phyloP scores from a whole-genome alignment of 2,888 invertebrate species.

The Dynastes tityus region DNA sequence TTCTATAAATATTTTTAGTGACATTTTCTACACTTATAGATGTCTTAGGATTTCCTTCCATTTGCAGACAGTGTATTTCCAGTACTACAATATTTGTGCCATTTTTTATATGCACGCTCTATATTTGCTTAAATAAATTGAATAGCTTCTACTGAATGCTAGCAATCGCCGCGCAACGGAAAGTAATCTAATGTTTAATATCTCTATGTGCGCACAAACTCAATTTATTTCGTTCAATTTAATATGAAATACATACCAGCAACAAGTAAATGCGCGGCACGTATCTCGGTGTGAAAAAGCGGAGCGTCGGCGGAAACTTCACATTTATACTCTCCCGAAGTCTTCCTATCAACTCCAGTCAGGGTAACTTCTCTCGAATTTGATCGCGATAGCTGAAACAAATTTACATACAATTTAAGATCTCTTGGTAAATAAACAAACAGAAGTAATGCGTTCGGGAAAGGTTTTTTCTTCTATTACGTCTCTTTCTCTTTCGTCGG shows the following conservation, averaged over 20 bases:
- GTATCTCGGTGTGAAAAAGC: constrained; percentile 74
- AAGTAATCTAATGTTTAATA: too few species aligned
- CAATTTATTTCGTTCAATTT: background rate
- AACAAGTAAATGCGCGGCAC: constrained; percentile 73
- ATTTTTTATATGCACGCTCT: too few species aligned
- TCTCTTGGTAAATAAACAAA: constrained; percentile 31
- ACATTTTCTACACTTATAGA: too few species aligned
- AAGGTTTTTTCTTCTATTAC: constrained; percentile 16
- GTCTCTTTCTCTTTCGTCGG: background rate
- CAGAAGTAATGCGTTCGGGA: constrained; percentile 39
- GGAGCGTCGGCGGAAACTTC: constrained; percentile 76
- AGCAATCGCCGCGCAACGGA: too few species aligned
- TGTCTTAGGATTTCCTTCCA: too few species aligned
- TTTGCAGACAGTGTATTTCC: too few species aligned
- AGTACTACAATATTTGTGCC: too few species aligned
- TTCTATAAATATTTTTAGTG: too few species aligned
- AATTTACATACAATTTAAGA: constrained; percentile 46
- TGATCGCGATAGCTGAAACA: constrained; percentile 71
- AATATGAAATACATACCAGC: constrained; percentile 65
- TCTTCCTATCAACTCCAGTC: constrained; percentile 72
- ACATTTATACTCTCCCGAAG: constrained; percentile 74
- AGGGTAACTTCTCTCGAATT: constrained; percentile 73
- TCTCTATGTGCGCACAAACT: too few species aligned
- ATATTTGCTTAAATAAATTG: too few species aligned
- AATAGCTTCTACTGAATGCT: too few species aligned